Conservation (phyloP, 2,888 invertebrate species). For the Hermaeophaga mercurialis region DNA sequence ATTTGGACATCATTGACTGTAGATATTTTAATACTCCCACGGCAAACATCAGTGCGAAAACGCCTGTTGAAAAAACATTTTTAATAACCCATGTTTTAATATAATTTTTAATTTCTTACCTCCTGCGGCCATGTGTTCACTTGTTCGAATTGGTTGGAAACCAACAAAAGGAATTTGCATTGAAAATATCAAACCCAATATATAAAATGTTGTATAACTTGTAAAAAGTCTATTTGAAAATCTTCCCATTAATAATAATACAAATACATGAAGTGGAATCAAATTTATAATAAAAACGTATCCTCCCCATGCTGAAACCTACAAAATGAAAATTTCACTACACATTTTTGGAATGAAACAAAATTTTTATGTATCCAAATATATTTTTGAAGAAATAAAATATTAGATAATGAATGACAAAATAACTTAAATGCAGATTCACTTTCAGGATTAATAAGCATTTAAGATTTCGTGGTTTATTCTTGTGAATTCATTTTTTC, state of each 20-base stretch:
- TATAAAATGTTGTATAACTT: constrained; percentile 97
- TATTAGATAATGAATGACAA: too few species aligned
- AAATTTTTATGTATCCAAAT: too few species aligned
- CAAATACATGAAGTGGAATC: constrained; percentile 97
- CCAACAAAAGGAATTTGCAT: constrained; percentile 98
- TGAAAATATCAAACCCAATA: constrained; percentile 90
- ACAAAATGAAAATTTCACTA: too few species aligned
- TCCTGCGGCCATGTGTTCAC: constrained; percentile 97
- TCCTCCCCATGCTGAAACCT: constrained; percentile 99
- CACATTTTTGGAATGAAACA: too few species aligned
- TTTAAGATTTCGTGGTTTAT: too few species aligned
- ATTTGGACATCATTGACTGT: constrained; percentile 83
- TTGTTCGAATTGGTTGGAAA: constrained; percentile 97
- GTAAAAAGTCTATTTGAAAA: constrained; percentile 91
- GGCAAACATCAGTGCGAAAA: constrained; percentile 92
- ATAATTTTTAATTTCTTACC: constrained; percentile 2
- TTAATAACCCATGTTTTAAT: constrained; percentile 2
- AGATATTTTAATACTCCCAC: constrained; percentile 85
- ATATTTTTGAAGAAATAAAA: too few species aligned
- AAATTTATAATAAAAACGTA: constrained; percentile 99
- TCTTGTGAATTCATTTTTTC: too few species aligned
- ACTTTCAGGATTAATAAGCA: too few species aligned
- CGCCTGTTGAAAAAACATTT: constrained; percentile 66
- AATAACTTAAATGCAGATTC: too few species aligned
- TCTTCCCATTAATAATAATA: constrained; percentile 91